Evolutionary conservation across 2,113 vertebrate genomes (phyloP).

Genomic region (Sclerurus mexicanus): DNA sequence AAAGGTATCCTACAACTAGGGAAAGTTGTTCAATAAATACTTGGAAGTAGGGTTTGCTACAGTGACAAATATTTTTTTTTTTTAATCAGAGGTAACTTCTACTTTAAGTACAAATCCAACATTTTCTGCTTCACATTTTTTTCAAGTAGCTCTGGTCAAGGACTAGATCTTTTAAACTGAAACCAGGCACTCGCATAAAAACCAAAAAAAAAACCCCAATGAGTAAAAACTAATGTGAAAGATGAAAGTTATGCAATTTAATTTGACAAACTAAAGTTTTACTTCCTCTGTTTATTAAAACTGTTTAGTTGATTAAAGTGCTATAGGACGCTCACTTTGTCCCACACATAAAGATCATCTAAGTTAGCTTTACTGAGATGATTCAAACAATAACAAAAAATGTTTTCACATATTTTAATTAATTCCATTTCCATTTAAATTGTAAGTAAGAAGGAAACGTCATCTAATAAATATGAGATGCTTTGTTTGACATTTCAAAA

Average conservation of each 20-base stretch:
- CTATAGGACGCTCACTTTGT: neutral
- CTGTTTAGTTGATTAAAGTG: neutral
- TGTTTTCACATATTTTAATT: neutral
- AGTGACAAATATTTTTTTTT: neutral
- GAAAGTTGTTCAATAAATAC: neutral
- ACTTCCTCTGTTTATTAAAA: neutral
- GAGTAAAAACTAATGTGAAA: neutral
- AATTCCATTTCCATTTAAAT: neutral
- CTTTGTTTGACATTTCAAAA: conserved; percentile 11
- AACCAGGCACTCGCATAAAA: neutral
- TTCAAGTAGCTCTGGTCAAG: neutral
- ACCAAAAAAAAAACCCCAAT: fast-evolving
- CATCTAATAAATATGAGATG: neutral
- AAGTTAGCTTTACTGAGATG: neutral
- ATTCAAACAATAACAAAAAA: neutral
- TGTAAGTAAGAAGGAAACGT: neutral
- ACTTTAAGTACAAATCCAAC: neutral
- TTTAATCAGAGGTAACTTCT: neutral
- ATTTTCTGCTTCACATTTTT: neutral
- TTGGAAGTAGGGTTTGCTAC: neutral
- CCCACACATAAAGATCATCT: neutral
- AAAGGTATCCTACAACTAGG: neutral
- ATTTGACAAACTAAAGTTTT: neutral
- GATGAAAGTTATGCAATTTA: neutral
- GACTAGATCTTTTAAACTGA: neutral